Evolutionary conservation across 1,140 invertebrate species (phyloP), one percentile per base, ranked within the genome.

Genomic region (Xylocopa sonorina): DNA sequence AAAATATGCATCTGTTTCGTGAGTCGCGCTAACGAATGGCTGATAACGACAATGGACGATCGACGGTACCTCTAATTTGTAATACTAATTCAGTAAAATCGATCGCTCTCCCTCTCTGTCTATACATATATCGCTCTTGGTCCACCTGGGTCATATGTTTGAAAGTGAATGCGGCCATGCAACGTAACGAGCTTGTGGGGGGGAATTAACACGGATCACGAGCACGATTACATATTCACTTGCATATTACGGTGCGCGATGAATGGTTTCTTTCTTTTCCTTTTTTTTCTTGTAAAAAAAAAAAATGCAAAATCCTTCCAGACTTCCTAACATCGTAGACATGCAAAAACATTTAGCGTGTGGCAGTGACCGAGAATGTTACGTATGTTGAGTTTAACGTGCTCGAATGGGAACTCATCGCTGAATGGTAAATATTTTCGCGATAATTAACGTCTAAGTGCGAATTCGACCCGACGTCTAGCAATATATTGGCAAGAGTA

Each of bases 101-200:
- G 14, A 75, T 74, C 46, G 58, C 24, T 79, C 24, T 50, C 24
- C 21, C 21, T 55, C 32, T 46, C 67, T 80, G 27, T 60, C 57
- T 88, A 88, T 90, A 85, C 79, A 29, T 67, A 63, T 88, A 89
- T 91, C 88, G 87, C 89, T 88, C 89, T 92, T 91, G 90, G 90
- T 91, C 87, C 90, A 89, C 80, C 76, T 76, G 81, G 57, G 80
- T 85, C 85, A 58, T 80, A 29, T 55, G n/a, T 66, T 43, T 12
- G 43, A 62, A 72, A 79, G 34, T 29, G 51, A 81, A 32, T 58
- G 24, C 29, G 27, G 16, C 6, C 32, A 29, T 57, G 66, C 27
- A 24, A 29, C 46, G 29, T 9, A 64, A 63, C 12, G 53, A 21
- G 41, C 51, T 74, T 50, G 27, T 74, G n/a, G 16, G 82, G 74